Evolutionary conservation across 23 tunicate species (phyloP).

Genomic region (Ascidia mentula): DNA sequence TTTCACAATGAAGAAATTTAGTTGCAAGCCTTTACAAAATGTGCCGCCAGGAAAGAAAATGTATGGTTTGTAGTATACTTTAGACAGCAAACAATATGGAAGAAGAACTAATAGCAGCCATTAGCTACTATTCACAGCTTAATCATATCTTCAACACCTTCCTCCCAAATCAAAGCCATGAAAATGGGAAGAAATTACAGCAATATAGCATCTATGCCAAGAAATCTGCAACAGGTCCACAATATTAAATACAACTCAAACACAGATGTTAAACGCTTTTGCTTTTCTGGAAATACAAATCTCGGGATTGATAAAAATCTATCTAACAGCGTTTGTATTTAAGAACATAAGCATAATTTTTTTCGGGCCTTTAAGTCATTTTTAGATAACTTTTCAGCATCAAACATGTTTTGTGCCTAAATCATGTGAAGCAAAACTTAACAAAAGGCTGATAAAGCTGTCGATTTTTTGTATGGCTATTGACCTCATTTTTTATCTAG

Average conservation of each 20-base stretch:
- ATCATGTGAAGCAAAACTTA: neutral
- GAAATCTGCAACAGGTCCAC: neutral
- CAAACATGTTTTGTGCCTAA: neutral
- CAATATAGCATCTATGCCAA: neutral
- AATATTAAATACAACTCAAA: neutral
- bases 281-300: neutral
- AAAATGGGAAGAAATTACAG: neutral
- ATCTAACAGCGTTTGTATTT: no score
- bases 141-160: neutral
- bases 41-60: neutral
- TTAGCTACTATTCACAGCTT: neutral
- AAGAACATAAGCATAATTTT: no score
- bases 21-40: no score
- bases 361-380: no score
- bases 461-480: no score
- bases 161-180: neutral
- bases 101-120: neutral
- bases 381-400: neutral
- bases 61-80: neutral
- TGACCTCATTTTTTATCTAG: neutral
- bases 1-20: no score
- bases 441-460: neutral
- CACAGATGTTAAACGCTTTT: neutral
- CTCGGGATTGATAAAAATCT: no score
- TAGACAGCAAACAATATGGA: neutral